Conservation (phyloP, 2,888 invertebrate species). For the Ophion slaviceki region DNA sequence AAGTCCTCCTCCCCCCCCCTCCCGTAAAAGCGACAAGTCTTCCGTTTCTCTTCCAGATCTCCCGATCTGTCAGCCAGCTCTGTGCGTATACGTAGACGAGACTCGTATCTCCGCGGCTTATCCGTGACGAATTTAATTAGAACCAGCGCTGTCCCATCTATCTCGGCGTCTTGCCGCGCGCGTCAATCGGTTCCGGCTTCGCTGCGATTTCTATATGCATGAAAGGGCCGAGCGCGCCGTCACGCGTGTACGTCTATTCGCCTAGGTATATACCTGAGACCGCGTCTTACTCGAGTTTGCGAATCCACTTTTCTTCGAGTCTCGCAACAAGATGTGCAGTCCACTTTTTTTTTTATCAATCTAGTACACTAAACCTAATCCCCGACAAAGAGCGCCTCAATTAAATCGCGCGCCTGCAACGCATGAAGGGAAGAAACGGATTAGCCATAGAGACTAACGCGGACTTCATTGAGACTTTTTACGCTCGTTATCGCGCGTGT, state of each 20-base stretch:
- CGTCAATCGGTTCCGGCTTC: conserved; percentile 62
- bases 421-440: too few species aligned
- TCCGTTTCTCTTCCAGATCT: not conserved
- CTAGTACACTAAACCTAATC: too few species aligned
- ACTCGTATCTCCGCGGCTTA: conserved; percentile 39
- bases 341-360: not conserved
- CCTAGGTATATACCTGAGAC: not conserved
- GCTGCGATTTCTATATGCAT: conserved; percentile 24
- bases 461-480: too few species aligned
- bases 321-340: conserved; percentile 20
- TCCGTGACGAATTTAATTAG: conserved; percentile 73
- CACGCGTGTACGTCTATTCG: conserved; percentile 39
- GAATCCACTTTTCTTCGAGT: conserved; percentile 38
- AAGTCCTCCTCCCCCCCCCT: too few species aligned
- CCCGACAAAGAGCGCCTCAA: conserved; percentile 22
- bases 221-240: conserved; percentile 25
- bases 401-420: conserved; percentile 21
- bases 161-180: conserved; percentile 49
- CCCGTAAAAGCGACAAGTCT: not conserved
- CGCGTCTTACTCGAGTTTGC: conserved; percentile 10
- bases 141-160: conserved; percentile 65
- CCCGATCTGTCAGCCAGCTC: not conserved
- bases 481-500: too few species aligned
- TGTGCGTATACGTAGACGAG: not conserved
- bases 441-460: too few species aligned